These are phyloP conservation scores for Pangasius krempfi DNA, from an alignment of 2,797 vertebrate genomes.

Conservation along the genomic window DNA sequence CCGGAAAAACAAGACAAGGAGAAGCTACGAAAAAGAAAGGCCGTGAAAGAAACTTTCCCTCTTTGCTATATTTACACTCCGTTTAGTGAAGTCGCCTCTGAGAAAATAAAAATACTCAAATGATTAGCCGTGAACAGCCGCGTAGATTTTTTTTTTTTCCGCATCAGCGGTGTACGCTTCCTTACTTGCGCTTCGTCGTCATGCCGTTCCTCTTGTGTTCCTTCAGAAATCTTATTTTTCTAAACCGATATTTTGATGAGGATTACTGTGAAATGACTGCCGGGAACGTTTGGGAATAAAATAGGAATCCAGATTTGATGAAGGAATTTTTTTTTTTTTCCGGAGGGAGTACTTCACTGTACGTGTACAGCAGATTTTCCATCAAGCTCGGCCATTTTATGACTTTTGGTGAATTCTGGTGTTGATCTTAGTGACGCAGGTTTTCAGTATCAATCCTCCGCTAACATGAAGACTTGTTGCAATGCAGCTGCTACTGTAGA, in stretches of 20 bases:
- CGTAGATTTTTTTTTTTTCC: constrained; percentile 54
- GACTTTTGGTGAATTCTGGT: constrained; percentile 49
- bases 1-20: constrained; percentile 15
- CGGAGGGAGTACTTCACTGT: constrained; percentile 41
- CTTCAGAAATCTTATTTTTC: constrained; percentile 56
- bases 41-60: constrained; percentile 29
- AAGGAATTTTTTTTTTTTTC: constrained; percentile 30
- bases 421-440: constrained; percentile 57
- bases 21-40: constrained; percentile 34
- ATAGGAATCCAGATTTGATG: constrained; percentile 36
- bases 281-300: constrained; percentile 42
- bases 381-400: constrained; percentile 57
- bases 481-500: constrained; percentile 48
- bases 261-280: constrained; percentile 53
- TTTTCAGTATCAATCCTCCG: constrained; percentile 56
- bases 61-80: constrained; percentile 53
- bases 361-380: constrained; percentile 53
- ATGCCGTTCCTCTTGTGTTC: constrained; percentile 40
- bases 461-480: constrained; percentile 39
- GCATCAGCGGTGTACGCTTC: constrained; percentile 63
- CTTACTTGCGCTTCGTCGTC: constrained; percentile 53
- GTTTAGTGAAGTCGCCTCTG: constrained; percentile 56
- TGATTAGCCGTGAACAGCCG: constrained; percentile 61
- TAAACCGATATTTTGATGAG: constrained; percentile 54
- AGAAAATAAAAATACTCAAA: constrained; percentile 38